Base-by-base conservation (phyloP, 2,888 invertebrate species). In the Theretra japonica region DNA sequence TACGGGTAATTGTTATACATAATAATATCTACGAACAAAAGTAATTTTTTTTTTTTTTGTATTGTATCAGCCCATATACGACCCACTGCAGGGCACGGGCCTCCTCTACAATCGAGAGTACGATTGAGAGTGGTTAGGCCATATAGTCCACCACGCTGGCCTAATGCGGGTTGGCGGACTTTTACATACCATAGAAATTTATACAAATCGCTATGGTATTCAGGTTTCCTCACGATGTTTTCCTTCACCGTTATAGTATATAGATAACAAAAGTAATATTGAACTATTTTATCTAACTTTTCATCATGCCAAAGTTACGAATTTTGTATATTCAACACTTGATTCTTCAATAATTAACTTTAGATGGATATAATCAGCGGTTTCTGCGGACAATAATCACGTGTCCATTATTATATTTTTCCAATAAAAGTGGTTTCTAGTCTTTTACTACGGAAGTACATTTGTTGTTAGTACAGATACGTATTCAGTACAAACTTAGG, bases 241-340 rank as follows among this genome's bases (percentile, higher is more conserved):
- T n/a, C n/a, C n/a, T n/a, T n/a, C n/a, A n/a, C n/a, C n/a, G n/a
- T n/a, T n/a, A n/a, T n/a, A n/a, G n/a, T n/a, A n/a, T n/a, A n/a
- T n/a, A n/a, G n/a, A n/a, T n/a, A 65, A 65, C 11, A 48, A 65
- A 53, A n/a, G 17, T 11, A 28, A 41, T 65, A 19, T 41, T 19
- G 3, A 30, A 19, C 25, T 30, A 60, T 5, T 17, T 7, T 28
- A 60, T 30, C 19, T 15, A 53, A 28, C 33, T 48, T 48, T 65
- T 33, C 41, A 65, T n/a, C 62, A 65, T 65, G 48, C 65, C 48
- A 65, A 65, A 65, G 65, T 65, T 65, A 65, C 4, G 65, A 48
- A 48, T 65, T 65, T 65, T 48, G 41, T 48, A 48, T 65, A 17
- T 23, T 17, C 41, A 65, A 65, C 21, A 62, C 41, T 65, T n/a